Conservation (phyloP, 2,113 vertebrate genomes). For the Psittacula cyanocephala region DNA sequence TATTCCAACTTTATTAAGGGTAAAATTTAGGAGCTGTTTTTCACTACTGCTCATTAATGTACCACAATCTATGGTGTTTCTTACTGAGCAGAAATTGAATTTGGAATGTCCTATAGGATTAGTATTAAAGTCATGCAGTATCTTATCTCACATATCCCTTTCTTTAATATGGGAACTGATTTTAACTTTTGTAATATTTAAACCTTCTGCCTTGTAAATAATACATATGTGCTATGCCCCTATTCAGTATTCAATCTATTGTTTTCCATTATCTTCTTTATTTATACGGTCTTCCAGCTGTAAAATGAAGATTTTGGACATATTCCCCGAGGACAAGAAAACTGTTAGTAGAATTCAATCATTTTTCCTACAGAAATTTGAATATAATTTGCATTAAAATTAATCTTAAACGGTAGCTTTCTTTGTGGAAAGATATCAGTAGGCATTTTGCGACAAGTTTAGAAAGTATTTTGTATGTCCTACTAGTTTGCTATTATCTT, state of each 20-base stretch:
- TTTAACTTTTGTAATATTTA: slow-evolving; percentile 7
- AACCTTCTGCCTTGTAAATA: slow-evolving; percentile 42
- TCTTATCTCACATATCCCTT: not conserved
- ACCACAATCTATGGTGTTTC: not conserved
- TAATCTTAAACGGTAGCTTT: not conserved
- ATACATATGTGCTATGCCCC: not conserved
- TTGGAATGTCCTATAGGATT: not conserved
- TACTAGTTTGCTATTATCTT: not conserved
- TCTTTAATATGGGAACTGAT: not conserved
- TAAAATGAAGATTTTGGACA: slow-evolving; percentile 10
- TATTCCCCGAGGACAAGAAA: not conserved
- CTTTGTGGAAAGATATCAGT: not conserved
- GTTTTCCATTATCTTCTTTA: slow-evolving; percentile 19
- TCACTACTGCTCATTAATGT: not conserved
- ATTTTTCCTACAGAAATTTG: not conserved
- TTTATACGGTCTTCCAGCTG: not conserved
- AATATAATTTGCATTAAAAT: slow-evolving; percentile 42
- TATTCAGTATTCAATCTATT: slow-evolving; percentile 23
- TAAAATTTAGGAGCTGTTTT: not conserved
- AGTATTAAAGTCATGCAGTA: not conserved
- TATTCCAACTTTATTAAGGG: not conserved
- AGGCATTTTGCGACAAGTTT: not conserved
- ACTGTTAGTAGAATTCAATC: not conserved
- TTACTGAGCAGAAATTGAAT: not conserved
- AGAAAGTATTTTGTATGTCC: not conserved